Conservation (phyloP, 2,113 vertebrate species). For the Odobenus rosmarus region DNA sequence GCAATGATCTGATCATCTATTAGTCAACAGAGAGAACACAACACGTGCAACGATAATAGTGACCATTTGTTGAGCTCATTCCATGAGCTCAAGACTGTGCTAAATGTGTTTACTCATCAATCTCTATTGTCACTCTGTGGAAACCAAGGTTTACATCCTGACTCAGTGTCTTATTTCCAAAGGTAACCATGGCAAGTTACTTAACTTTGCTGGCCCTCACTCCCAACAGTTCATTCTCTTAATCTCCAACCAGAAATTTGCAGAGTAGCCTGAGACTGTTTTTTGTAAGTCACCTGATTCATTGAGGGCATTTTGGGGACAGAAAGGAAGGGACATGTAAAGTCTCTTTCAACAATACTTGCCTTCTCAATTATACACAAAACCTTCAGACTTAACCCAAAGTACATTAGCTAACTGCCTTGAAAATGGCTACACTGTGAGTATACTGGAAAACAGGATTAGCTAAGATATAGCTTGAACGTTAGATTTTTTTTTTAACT, state of each 20-base stretch:
- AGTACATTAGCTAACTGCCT: background rate
- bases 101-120: background rate
- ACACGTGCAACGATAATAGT: background rate
- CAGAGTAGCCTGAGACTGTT: background rate
- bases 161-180: background rate
- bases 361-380: background rate
- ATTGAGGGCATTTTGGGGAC: background rate
- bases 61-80: background rate
- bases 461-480: background rate
- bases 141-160: background rate
- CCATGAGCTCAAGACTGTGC: background rate
- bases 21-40: background rate
- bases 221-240: background rate
- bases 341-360: background rate
- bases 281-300: background rate
- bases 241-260: background rate
- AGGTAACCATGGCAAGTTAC: background rate
- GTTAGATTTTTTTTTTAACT: background rate
- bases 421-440: background rate
- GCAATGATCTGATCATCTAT: background rate
- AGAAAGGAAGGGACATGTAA: background rate
- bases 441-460: background rate
- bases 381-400: background rate
- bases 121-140: background rate
- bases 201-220: background rate